Evolutionary conservation across 2,888 invertebrate genomes (phyloP).

Genomic region (Beris chalybata): DNA sequence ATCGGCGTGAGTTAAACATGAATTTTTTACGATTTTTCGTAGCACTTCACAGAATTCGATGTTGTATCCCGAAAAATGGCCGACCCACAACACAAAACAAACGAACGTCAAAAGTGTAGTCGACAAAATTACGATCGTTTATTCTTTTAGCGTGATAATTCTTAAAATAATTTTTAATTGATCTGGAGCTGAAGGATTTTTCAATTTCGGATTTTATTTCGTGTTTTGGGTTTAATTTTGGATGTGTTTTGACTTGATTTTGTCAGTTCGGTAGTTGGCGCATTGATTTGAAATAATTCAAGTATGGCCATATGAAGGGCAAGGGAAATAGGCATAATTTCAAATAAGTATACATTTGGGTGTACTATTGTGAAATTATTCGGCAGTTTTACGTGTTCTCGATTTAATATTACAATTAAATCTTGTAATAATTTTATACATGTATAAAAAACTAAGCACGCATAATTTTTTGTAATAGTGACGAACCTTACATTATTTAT

Average conservation of each 20-base stretch:
- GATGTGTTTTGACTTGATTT: conserved; percentile 7
- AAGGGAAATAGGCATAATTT: conserved; percentile 14
- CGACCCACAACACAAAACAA: conserved; percentile 70
- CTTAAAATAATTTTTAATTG: conserved; percentile 11
- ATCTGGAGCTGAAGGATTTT: not conserved
- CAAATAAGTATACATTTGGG: too few relatives aligned
- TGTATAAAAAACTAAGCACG: too few relatives aligned
- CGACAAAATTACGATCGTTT: not conserved
- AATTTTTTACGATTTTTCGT: conserved; percentile 57
- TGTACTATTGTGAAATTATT: too few relatives aligned
- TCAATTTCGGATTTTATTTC: not conserved
- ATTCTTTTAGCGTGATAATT: conserved; percentile 7
- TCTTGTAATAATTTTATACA: too few relatives aligned
- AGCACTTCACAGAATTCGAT: conserved; percentile 64
- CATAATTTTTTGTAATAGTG: too few relatives aligned
- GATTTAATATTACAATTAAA: too few relatives aligned
- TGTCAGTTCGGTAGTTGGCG: not conserved
- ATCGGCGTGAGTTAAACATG: conserved; percentile 58
- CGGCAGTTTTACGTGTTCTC: too few relatives aligned
- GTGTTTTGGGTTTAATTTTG: conserved; percentile 6
- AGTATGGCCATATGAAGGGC: conserved; percentile 8
- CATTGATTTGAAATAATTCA: conserved; percentile 1
- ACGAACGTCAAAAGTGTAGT: conserved; percentile 42
- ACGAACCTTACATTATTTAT: too few relatives aligned
- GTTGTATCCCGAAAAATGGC: conserved; percentile 72